Evolutionary conservation across 2,113 vertebrate species (phyloP).

Genomic region (Gopherus flavomarginatus): DNA sequence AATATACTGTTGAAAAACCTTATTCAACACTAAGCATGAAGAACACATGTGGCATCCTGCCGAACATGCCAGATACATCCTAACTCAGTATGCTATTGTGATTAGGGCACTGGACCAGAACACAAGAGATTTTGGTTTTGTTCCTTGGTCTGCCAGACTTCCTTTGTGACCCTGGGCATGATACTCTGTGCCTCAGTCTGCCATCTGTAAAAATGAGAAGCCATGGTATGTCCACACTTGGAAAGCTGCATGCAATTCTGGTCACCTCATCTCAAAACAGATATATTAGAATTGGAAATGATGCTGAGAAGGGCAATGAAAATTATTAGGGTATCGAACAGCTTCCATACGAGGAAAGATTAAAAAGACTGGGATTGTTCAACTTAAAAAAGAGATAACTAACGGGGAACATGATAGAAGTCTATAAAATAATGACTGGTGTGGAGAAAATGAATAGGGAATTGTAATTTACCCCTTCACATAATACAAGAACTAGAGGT

Average conservation of each 20-base stretch:
- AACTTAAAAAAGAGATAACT: background rate
- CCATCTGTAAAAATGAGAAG: background rate
- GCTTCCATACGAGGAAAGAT: background rate
- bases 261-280: background rate
- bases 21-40: background rate
- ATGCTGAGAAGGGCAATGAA: background rate
- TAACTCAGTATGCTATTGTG: background rate
- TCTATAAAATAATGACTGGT: background rate
- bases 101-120: background rate
- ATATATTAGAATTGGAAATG: background rate
- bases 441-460: background rate
- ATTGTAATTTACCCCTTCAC: background rate
- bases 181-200: background rate
- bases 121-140: background rate
- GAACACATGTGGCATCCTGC: background rate
- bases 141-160: background rate
- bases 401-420: background rate
- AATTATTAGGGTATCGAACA: background rate
- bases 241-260: background rate
- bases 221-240: too few species aligned
- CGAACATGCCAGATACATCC: background rate
- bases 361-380: background rate
- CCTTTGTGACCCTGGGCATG: background rate
- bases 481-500: background rate
- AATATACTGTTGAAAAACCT: background rate